phyloP scores from a whole-genome alignment of 2,113 vertebrate genomes.

The Chrysochloris asiatica region DNA sequence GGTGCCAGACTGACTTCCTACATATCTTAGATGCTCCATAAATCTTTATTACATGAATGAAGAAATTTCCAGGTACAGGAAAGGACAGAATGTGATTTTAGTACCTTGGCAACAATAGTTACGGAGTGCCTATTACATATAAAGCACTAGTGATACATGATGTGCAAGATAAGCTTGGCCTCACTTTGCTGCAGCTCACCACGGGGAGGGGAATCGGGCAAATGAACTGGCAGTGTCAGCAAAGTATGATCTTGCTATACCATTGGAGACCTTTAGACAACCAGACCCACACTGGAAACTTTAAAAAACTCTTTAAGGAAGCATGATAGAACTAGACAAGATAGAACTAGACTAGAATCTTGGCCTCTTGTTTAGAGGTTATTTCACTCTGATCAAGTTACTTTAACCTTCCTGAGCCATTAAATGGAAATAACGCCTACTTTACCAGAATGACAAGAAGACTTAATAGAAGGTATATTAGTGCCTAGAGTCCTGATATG shows the following conservation, averaged over 20 bases:
- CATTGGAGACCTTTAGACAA: background rate
- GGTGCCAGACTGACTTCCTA: too few species aligned
- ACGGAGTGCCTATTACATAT: too few species aligned
- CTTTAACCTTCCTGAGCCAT: background rate
- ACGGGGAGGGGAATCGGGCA: background rate
- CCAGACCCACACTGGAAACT: background rate
- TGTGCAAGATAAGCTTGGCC: background rate
- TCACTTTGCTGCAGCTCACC: background rate
- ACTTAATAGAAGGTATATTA: background rate
- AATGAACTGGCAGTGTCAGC: background rate
- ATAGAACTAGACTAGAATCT: background rate
- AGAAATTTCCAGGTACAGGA: background rate
- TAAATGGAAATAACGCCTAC: background rate
- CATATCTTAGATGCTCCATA: too few species aligned
- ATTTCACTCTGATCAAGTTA: background rate
- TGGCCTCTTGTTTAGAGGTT: background rate
- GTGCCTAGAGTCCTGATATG: too few species aligned
- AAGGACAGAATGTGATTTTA: background rate
- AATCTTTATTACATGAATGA: too few species aligned
- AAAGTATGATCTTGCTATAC: background rate
- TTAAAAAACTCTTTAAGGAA: background rate
- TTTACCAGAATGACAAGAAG: background rate
- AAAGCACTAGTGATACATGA: background rate
- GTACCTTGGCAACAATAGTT: background rate
- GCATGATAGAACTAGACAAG: too few species aligned